These are phyloP conservation scores for Ceratothoa steindachneri DNA, from an alignment of 2,888 invertebrate genomes.

Conservation along the genomic window DNA sequence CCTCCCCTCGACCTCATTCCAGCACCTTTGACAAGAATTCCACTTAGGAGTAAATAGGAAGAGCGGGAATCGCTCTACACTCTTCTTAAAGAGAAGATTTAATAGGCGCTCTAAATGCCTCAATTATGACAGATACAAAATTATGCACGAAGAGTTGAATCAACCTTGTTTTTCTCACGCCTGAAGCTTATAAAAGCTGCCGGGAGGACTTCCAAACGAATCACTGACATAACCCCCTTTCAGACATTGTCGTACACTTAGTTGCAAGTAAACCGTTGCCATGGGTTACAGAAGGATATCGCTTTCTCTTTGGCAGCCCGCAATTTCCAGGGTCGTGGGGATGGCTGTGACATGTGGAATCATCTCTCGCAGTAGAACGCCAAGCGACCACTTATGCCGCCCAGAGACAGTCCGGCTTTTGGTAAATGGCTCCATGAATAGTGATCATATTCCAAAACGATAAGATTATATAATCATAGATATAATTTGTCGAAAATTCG, in stretches of 20 bases:
- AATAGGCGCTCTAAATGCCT: background rate
- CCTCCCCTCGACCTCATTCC: background rate
- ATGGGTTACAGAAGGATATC: background rate
- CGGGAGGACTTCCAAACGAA: too few relatives aligned
- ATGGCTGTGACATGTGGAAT: background rate
- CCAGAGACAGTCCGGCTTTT: too few relatives aligned
- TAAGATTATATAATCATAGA: too few relatives aligned
- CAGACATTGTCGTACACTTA: background rate
- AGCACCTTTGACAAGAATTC: conserved; percentile 15
- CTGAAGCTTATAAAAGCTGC: too few relatives aligned
- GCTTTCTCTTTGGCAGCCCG: background rate
- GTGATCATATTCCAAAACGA: too few relatives aligned
- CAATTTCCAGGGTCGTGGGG: background rate
- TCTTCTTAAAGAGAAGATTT: background rate
- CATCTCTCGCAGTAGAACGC: too few relatives aligned
- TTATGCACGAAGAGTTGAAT: too few relatives aligned
- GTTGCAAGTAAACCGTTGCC: background rate
- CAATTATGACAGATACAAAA: too few relatives aligned
- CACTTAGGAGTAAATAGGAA: conserved; percentile 13
- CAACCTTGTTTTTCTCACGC: too few relatives aligned
- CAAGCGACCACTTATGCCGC: too few relatives aligned
- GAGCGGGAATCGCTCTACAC: background rate
- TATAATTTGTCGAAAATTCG: too few relatives aligned
- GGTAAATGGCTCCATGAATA: too few relatives aligned
- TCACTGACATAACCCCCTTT: background rate